Conservation (phyloP, 2,113 vertebrate species). For the Macrotis lagotis region DNA sequence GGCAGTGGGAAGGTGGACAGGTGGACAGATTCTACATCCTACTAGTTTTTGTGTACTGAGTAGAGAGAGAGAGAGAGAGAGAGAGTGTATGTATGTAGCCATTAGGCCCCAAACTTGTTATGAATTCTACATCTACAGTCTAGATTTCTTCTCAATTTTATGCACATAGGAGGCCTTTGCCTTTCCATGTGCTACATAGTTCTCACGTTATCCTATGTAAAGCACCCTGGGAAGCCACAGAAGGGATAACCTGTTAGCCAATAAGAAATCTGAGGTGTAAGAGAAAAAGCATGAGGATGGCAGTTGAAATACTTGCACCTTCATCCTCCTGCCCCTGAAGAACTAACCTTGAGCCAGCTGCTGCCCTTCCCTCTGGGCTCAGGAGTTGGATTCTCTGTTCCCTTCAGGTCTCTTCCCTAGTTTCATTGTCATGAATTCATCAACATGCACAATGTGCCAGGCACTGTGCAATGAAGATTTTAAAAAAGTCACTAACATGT, state of each 20-base stretch:
- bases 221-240: neutral
- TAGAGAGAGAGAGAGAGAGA: no score
- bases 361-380: neutral
- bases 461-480: neutral
- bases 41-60: no score
- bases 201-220: neutral
- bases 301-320: neutral
- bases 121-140: constrained; percentile 11
- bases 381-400: neutral
- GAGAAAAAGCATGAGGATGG: neutral
- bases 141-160: constrained; percentile 10
- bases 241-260: neutral
- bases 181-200: neutral
- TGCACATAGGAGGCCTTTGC: neutral
- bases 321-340: neutral
- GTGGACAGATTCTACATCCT: no score
- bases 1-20: no score
- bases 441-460: neutral
- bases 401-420: neutral
- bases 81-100: no score
- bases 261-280: neutral
- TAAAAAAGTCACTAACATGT: neutral
- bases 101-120: neutral
- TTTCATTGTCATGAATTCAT: neutral
- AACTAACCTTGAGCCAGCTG: neutral